Percentiles rank a stretch among this genome's conserved stretches.
Conservation (phyloP, 2,113 vertebrate genomes). For the Halichoerus grypus region DNA sequence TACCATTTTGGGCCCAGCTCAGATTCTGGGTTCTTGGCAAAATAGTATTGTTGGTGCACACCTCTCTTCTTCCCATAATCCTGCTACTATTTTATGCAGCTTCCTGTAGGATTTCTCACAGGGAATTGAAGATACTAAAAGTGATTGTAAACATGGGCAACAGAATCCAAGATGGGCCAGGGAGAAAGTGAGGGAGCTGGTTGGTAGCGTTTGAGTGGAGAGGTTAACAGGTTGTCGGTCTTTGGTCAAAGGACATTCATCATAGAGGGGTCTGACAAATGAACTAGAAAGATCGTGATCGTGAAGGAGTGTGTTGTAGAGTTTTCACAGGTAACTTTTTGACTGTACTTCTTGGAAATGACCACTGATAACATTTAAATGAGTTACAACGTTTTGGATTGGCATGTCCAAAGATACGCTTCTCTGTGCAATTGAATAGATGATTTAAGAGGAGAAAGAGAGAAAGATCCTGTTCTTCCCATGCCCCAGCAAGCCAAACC, state of each 20-base stretch:
- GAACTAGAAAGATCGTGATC: not conserved
- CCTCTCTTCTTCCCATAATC: not conserved
- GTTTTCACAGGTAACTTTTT: slow-evolving; percentile 30
- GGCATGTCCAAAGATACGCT: not conserved
- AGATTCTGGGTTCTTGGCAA: slow-evolving; percentile 13
- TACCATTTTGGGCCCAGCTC: not conserved
- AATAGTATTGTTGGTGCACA: not conserved
- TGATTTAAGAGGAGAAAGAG: not conserved
- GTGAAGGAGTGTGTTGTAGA: not conserved
- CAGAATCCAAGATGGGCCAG: not conserved
- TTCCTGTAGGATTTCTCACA: not conserved
- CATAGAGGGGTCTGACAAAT: not conserved
- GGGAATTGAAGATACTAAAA: slow-evolving; percentile 6
- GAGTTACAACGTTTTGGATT: slow-evolving; percentile 18
- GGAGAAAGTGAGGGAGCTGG: slow-evolving; percentile 26
- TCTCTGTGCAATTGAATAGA: not conserved
- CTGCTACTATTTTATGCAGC: not conserved
- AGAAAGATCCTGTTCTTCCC: not conserved
- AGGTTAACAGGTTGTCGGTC: not conserved
- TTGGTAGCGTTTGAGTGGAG: not conserved
- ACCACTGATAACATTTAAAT: not conserved
- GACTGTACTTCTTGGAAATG: not conserved
- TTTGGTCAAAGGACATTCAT: not conserved
- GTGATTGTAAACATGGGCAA: not conserved
- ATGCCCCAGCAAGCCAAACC: not conserved